phyloP scores from a whole-genome alignment of 1,140 invertebrate genomes.

The Neuroterus valhalla region DNA sequence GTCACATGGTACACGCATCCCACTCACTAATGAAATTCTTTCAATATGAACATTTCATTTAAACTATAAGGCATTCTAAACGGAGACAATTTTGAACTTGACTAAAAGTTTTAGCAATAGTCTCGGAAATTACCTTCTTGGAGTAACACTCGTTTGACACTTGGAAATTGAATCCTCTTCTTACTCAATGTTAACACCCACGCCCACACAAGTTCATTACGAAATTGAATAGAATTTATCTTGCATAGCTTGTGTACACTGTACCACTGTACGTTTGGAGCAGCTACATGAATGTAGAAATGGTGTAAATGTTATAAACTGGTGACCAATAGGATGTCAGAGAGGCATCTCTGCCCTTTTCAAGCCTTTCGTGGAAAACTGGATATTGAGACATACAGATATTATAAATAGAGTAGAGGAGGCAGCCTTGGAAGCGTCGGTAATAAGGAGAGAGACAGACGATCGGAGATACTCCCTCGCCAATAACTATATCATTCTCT shows the following conservation, averaged over 20 bases:
- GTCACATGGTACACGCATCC: slow-evolving; percentile 32
- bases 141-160: not conserved
- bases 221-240: not conserved
- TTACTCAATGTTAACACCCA: not conserved
- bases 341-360: slow-evolving; percentile 51
- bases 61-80: not conserved
- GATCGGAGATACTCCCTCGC: too few relatives aligned
- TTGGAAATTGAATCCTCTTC: not conserved
- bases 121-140: slow-evolving; percentile 17
- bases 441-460: too few relatives aligned
- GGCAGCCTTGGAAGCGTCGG: too few relatives aligned
- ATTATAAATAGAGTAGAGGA: too few relatives aligned
- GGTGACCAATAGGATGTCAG: slow-evolving; percentile 47
- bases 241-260: too few relatives aligned
- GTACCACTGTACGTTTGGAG: not conserved
- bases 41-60: slow-evolving; percentile 51
- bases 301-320: too few relatives aligned
- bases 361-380: slow-evolving; percentile 20
- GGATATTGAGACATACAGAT: too few relatives aligned
- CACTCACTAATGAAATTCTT: not conserved
- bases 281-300: slow-evolving; percentile 3
- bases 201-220: not conserved
- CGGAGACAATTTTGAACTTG: slow-evolving; percentile 31
- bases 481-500: too few relatives aligned
- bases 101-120: not conserved